These are phyloP conservation scores for Labeo catla DNA, from an alignment of 2,113 vertebrate species.

Conservation along the genomic window DNA sequence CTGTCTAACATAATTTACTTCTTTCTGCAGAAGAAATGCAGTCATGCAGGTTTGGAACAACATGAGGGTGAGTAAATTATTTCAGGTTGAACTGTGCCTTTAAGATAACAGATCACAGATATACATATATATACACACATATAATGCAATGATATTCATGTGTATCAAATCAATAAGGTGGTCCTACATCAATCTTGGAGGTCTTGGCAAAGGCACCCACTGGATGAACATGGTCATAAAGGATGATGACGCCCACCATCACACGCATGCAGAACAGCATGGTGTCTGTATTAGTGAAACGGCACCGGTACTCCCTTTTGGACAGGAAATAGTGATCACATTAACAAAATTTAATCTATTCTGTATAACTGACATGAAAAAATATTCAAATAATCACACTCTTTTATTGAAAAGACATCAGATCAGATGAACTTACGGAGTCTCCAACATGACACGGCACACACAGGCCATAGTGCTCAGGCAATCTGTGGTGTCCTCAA, in stretches of 20 bases:
- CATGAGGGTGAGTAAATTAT: background rate
- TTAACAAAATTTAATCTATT: background rate
- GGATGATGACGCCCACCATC: constrained; percentile 94
- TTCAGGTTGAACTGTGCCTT: background rate
- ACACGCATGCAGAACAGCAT: constrained; percentile 95
- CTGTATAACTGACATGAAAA: background rate
- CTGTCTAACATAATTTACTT: background rate
- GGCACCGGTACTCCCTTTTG: constrained; percentile 87
- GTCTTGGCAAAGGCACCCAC: constrained; percentile 93
- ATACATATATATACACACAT: no score
- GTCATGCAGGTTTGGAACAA: background rate
- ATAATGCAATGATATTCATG: no score
- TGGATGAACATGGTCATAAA: constrained; percentile 92
- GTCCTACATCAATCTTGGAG: constrained; percentile 91
- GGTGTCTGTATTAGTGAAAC: constrained; percentile 93
- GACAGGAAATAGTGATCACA: background rate
- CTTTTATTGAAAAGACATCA: background rate
- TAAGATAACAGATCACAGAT: background rate
- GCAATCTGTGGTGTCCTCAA: constrained; percentile 94
- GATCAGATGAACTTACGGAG: constrained; percentile 82
- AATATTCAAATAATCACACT: background rate
- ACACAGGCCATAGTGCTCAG: constrained; percentile 95
- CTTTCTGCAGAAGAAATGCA: background rate
- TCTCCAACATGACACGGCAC: constrained; percentile 94
- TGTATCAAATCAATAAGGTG: background rate